Evolutionary conservation across 2,113 vertebrate species (phyloP).

Genomic region (Ceratotherium simum): DNA sequence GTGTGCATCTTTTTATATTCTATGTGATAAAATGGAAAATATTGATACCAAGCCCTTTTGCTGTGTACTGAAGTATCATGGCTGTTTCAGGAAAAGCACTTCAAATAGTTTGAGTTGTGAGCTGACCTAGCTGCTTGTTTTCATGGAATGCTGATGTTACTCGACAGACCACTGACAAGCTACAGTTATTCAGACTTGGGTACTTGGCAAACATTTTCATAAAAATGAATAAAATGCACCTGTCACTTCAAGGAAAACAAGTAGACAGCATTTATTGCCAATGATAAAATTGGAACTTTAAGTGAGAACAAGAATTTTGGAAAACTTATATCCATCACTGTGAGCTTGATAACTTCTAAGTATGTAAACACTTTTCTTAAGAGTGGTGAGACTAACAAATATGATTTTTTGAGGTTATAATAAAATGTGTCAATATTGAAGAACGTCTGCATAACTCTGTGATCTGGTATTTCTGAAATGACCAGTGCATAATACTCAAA

Average conservation of each 20-base stretch:
- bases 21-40: not conserved
- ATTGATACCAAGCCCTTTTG: not conserved
- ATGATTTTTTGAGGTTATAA: not conserved
- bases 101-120: not conserved
- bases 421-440: not conserved
- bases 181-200: not conserved
- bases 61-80: not conserved
- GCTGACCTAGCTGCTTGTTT: not conserved
- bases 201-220: not conserved
- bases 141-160: not conserved
- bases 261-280: not conserved
- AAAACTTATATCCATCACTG: not conserved
- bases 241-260: not conserved
- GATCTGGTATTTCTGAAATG: not conserved
- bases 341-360: not conserved
- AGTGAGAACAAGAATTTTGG: conserved; percentile 23
- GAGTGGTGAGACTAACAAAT: not conserved
- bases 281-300: not conserved
- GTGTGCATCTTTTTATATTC: not conserved
- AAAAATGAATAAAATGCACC: not conserved
- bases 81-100: not conserved
- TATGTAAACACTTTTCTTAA: not conserved
- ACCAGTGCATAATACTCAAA: not conserved
- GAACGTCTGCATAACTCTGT: not conserved
- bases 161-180: not conserved